These are phyloP conservation scores for Thumatha senex DNA, from an alignment of 2,888 invertebrate species.

Conservation along the genomic window DNA sequence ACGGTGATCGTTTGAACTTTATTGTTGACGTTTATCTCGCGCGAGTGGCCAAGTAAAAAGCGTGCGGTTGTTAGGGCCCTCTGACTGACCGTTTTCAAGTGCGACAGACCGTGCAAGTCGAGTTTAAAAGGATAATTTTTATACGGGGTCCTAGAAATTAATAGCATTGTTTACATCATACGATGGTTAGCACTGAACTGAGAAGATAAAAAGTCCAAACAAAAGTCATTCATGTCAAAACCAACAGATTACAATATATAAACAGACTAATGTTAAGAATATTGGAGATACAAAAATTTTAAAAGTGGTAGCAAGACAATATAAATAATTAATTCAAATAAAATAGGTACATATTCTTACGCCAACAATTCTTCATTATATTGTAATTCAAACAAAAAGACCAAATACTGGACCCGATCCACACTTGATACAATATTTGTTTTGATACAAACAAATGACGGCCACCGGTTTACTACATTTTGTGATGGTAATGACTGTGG, in stretches of 20 bases:
- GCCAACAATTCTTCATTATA: slow-evolving; percentile 77
- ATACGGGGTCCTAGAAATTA: slow-evolving; percentile 55
- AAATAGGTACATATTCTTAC: slow-evolving; percentile 42
- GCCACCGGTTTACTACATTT: slow-evolving; percentile 68
- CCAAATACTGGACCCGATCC: slow-evolving; percentile 71
- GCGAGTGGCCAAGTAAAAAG: slow-evolving; percentile 66
- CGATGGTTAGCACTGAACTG: slow-evolving; percentile 2
- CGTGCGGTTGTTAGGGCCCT: slow-evolving; percentile 57
- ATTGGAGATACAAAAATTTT: slow-evolving; percentile 38
- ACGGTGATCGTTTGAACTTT: slow-evolving; percentile 43
- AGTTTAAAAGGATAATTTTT: slow-evolving; percentile 75
- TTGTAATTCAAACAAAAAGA: slow-evolving; percentile 69
- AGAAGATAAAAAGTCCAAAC: slow-evolving; percentile 6
- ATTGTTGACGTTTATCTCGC: slow-evolving; percentile 70
- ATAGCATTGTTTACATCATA: slow-evolving; percentile 40
- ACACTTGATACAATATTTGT: slow-evolving; percentile 81
- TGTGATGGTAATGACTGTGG: slow-evolving; percentile 75
- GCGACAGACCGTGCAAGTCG: slow-evolving; percentile 65
- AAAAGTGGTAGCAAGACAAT: slow-evolving; percentile 21
- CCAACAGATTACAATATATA: slow-evolving; percentile 3
- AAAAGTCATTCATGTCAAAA: slow-evolving; percentile 3
- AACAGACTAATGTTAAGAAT: not conserved
- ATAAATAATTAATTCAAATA: slow-evolving; percentile 32
- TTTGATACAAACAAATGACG: slow-evolving; percentile 77
- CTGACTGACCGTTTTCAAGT: slow-evolving; percentile 68